Base-by-base conservation (phyloP, 2,113 vertebrate species). In the Salvelinus namaycush region DNA sequence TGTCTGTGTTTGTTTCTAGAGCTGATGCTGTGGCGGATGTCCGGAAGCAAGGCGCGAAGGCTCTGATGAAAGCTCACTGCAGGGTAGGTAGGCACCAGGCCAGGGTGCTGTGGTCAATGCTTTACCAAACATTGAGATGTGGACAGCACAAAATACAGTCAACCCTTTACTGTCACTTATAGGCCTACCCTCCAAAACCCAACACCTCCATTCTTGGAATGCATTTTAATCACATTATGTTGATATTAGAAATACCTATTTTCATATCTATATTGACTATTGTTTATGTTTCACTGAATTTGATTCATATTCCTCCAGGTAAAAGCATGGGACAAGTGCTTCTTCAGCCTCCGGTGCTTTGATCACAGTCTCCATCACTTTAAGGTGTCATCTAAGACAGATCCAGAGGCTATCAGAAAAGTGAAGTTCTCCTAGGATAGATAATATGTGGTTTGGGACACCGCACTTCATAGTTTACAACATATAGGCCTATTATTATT, bases 291-390 rank as follows among this genome's bases (percentile, higher is more conserved):
- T 57, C 6, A 57, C 54, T 64, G 6, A 12, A 60, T 34, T 20
- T 70, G 39, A 81, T 70, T 77, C 34, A 6, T 62, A 1, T 2
- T 76, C 31, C 9, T 22, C 29, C n/a, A 98, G 97, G 92, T 96
- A 72, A 98, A 97, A 89, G 89, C 94, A 27, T 93, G 94, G 87
- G 96, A 98, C 78, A 92, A 87, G 81, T 95, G 91, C 84, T 94
- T 96, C 86, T 97, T 99, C 91, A 94, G 93, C 68, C 89, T 99
- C 84, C 94, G 92, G 79, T 98, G 96, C 85, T 96, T 96, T 83
- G 96, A 99, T 86, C 93, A 95, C 86, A 95, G 94, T 54, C 82
- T 95, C 76, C 94, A 95, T 89, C 86, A 94, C 84, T 98, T 98
- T 87, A 95, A 95, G 87, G 95, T 98, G 60, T 87, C 95, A 57